These are phyloP conservation scores for Apomyelois bistriatella DNA, from an alignment of 2,888 invertebrate species.

Conservation along the genomic window DNA sequence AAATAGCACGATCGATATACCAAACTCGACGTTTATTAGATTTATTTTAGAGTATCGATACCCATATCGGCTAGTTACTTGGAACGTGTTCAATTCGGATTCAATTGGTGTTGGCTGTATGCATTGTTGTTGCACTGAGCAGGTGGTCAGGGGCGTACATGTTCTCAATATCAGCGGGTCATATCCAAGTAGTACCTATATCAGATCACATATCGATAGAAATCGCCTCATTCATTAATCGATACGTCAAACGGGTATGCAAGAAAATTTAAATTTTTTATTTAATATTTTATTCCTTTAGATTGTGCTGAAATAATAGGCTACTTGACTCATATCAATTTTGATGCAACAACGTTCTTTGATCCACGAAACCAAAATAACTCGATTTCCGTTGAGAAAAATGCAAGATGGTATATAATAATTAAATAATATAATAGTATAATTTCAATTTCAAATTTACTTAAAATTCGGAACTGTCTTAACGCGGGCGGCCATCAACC, in stretches of 20 bases:
- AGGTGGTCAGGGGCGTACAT: not conserved
- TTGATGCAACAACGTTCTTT: no score
- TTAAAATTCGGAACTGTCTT: no score
- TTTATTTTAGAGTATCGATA: conserved; percentile 3
- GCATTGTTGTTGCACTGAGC: conserved; percentile 11
- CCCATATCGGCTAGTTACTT: conserved; percentile 6
- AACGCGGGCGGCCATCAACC: no score
- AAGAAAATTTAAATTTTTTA: no score
- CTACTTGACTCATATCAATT: no score
- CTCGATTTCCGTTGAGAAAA: no score
- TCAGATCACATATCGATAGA: conserved; percentile 35
- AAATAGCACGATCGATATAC: not conserved
- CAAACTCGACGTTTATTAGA: not conserved
- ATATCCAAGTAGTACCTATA: conserved; percentile 28
- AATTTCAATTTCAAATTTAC: no score
- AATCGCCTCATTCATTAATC: not conserved
- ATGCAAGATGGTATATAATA: no score
- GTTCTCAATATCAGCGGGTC: conserved; percentile 14
- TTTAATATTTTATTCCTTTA: no score
- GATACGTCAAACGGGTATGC: not conserved
- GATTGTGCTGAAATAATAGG: no score
- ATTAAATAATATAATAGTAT: no score
- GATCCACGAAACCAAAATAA: no score
- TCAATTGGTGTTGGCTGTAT: conserved; percentile 22
- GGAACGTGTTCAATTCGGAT: conserved; percentile 26